Evolutionary conservation across 2,888 invertebrate species (phyloP).

Genomic region (Arctia plantaginis): DNA sequence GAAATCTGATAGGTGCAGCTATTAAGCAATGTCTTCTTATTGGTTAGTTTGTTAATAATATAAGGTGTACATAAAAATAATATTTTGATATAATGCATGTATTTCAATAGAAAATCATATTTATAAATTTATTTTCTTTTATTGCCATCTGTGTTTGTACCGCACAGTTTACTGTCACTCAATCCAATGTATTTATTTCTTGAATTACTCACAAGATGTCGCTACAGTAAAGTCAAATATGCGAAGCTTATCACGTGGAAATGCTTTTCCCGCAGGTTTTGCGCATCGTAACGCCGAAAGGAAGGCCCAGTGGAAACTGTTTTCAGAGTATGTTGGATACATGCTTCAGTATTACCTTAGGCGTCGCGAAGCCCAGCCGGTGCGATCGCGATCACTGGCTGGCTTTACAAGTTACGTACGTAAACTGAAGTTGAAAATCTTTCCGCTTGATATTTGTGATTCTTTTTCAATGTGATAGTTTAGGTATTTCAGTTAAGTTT

Average conservation of each 20-base stretch:
- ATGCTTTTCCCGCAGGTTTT: constrained; percentile 74
- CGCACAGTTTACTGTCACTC: neutral
- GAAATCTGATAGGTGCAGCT: too few relatives aligned
- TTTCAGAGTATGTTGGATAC: constrained; percentile 64
- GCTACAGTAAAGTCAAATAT: constrained; percentile 44
- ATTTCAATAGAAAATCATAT: neutral
- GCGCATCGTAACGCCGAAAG: constrained; percentile 71
- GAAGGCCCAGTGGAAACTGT: constrained; percentile 72
- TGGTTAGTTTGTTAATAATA: too few relatives aligned
- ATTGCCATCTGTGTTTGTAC: constrained; percentile 25
- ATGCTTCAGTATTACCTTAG: constrained; percentile 75
- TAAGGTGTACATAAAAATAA: too few relatives aligned
- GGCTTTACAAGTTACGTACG: constrained; percentile 68
- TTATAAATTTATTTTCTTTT: neutral
- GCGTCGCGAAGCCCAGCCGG: constrained; percentile 63
- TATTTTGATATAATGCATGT: neutral
- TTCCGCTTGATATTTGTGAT: constrained; percentile 33
- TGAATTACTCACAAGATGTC: constrained; percentile 59
- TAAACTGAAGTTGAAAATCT: constrained; percentile 51
- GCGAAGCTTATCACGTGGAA: constrained; percentile 65
- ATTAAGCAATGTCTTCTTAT: too few relatives aligned
- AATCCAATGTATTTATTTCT: constrained; percentile 19
- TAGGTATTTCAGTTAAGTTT: constrained; percentile 23
- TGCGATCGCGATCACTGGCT: constrained; percentile 39
- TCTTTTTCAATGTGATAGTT: constrained; percentile 33